Evolutionary conservation across 2,797 vertebrate species (phyloP).

Genomic region (Zenarchopterus dispar): DNA sequence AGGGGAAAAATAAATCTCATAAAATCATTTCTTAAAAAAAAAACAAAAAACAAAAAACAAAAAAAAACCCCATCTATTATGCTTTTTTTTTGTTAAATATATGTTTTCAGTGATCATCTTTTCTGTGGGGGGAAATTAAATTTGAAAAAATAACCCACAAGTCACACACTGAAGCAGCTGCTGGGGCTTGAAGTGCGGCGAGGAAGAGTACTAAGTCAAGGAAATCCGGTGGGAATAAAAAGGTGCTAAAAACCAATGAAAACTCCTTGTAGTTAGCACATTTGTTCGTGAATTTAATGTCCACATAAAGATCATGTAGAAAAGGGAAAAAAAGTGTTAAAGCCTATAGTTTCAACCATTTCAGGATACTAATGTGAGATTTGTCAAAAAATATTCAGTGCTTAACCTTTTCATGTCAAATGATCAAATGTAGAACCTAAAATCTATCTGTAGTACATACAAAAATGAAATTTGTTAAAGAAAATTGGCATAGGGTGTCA

Average conservation of each 20-base stretch:
- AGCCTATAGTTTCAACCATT: slow-evolving; percentile 40
- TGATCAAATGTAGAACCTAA: slow-evolving; percentile 42
- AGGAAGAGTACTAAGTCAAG: slow-evolving; percentile 37
- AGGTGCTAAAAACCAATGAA: slow-evolving; percentile 54
- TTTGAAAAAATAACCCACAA: slow-evolving; percentile 39
- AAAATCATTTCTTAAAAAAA: slow-evolving; percentile 61
- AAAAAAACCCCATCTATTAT: slow-evolving; percentile 61
- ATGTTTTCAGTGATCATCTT: slow-evolving; percentile 61
- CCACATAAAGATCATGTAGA: slow-evolving; percentile 35
- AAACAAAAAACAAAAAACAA: slow-evolving; percentile 45
- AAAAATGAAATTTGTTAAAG: slow-evolving; percentile 23
- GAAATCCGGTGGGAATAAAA: slow-evolving; percentile 42
- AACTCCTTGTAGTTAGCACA: slow-evolving; percentile 42
- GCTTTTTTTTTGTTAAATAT: slow-evolving; percentile 65
- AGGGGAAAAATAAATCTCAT: slow-evolving; percentile 63
- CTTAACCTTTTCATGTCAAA: slow-evolving; percentile 57
- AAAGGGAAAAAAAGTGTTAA: slow-evolving; percentile 28
- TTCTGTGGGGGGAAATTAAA: slow-evolving; percentile 27
- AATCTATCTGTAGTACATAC: slow-evolving; percentile 59
- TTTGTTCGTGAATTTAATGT: slow-evolving; percentile 76
- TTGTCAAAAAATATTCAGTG: slow-evolving; percentile 61
- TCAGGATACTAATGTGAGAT: slow-evolving; percentile 20
- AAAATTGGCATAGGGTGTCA: slow-evolving; percentile 70
- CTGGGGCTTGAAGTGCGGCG: slow-evolving; percentile 62
- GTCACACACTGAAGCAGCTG: slow-evolving; percentile 76